Conservation (phyloP, 2,888 invertebrate species). For the Rhagonycha lutea region DNA sequence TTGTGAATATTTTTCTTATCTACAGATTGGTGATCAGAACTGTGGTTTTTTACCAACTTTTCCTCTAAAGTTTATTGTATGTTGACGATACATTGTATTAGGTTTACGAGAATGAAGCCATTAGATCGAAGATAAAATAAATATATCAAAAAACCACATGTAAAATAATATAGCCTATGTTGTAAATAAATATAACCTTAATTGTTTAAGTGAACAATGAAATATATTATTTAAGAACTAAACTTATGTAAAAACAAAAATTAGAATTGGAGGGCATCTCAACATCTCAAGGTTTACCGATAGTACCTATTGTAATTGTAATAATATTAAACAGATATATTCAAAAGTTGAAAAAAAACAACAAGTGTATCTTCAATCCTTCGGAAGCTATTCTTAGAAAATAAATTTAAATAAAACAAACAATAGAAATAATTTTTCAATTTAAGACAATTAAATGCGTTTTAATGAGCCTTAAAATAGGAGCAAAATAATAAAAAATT, state of each 20-base stretch:
- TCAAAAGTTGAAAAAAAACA: neutral
- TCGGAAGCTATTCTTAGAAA: neutral
- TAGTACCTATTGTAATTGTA: neutral
- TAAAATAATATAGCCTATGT: neutral
- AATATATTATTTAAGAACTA: neutral
- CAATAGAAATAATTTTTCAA: neutral
- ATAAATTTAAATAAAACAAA: neutral
- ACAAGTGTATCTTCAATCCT: neutral
- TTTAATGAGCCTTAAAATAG: too few relatives aligned
- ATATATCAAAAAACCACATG: neutral
- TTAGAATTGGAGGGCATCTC: neutral
- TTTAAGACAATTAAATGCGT: neutral
- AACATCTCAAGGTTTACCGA: neutral
- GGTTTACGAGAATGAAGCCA: too few relatives aligned
- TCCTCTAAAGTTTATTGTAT: too few relatives aligned
- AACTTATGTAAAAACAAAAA: neutral
- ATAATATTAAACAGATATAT: neutral
- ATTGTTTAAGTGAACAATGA: neutral
- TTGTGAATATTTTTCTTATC: too few relatives aligned
- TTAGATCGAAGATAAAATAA: neutral
- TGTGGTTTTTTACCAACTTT: too few relatives aligned
- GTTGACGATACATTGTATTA: too few relatives aligned
- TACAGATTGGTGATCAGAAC: too few relatives aligned
- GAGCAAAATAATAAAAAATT: too few relatives aligned
- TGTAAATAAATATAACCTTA: neutral